These are phyloP conservation scores for Anolis sagrei DNA, from an alignment of 2,113 vertebrate genomes.

Conservation along the genomic window DNA sequence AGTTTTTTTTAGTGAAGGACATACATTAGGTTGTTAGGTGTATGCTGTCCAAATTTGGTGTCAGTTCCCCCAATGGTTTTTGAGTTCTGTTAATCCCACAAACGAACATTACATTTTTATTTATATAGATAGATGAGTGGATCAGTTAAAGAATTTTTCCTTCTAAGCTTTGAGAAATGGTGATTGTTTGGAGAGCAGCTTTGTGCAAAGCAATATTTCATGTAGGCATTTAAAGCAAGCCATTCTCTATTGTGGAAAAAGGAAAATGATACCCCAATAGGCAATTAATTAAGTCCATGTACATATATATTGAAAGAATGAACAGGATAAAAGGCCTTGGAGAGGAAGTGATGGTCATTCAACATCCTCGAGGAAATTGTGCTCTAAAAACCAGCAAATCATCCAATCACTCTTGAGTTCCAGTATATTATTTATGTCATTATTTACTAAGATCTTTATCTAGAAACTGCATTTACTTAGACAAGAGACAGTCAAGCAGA, in stretches of 20 bases:
- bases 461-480: conserved; percentile 9
- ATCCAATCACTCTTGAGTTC: neutral
- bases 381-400: neutral
- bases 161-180: neutral
- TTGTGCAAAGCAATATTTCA: neutral
- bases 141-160: neutral
- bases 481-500: neutral
- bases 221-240: rapidly evolving
- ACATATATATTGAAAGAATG: neutral
- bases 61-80: too few species aligned
- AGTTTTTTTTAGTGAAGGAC: too few species aligned
- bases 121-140: too few species aligned
- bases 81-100: too few species aligned
- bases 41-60: too few species aligned
- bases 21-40: too few species aligned
- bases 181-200: neutral
- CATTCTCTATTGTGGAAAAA: rapidly evolving
- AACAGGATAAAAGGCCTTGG: neutral
- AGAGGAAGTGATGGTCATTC: neutral
- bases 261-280: rapidly evolving
- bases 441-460: neutral
- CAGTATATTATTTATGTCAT: neutral
- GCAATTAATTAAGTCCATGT: rapidly evolving
- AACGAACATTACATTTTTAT: too few species aligned
- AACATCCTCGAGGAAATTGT: neutral